A percentile compares a stretch with the other conserved stretches of the same genome.
These are phyloP conservation scores for Heterodera schachtii DNA, from an alignment of 1,140 invertebrate species.

Conservation along the genomic window DNA sequence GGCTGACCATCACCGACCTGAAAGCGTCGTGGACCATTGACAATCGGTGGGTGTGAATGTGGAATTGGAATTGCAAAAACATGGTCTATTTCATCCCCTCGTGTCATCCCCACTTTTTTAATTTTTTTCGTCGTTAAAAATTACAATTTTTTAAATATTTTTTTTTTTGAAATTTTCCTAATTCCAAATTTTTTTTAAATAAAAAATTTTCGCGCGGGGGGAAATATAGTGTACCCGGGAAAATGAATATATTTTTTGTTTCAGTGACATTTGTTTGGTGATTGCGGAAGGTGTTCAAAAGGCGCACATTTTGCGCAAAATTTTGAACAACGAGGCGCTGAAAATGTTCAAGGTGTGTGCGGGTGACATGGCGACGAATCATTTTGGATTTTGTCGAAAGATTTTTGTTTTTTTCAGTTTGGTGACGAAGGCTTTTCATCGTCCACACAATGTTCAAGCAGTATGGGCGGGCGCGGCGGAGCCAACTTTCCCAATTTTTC, in stretches of 20 bases:
- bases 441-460: neutral
- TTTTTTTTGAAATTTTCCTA: too few species aligned
- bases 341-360: constrained; percentile 79
- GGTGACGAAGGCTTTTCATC: constrained; percentile 17
- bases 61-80: too few species aligned
- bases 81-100: too few species aligned
- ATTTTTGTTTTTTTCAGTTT: constrained; percentile 9
- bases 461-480: constrained; percentile 4
- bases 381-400: too few species aligned
- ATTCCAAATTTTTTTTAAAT: too few species aligned
- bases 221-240: too few species aligned
- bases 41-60: constrained; percentile 72
- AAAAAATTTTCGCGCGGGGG: too few species aligned
- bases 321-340: constrained; percentile 90
- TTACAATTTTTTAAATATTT: too few species aligned
- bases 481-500: too few species aligned
- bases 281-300: constrained; percentile 93
- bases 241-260: neutral
- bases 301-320: constrained; percentile 87
- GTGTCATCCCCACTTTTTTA: too few species aligned
- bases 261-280: constrained; percentile 81
- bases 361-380: too few species aligned
- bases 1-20: constrained; percentile 69
- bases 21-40: constrained; percentile 94
- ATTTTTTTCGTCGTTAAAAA: too few species aligned